Base-by-base conservation (phyloP, 2,797 vertebrate species). In the Etheostoma perlongum region DNA sequence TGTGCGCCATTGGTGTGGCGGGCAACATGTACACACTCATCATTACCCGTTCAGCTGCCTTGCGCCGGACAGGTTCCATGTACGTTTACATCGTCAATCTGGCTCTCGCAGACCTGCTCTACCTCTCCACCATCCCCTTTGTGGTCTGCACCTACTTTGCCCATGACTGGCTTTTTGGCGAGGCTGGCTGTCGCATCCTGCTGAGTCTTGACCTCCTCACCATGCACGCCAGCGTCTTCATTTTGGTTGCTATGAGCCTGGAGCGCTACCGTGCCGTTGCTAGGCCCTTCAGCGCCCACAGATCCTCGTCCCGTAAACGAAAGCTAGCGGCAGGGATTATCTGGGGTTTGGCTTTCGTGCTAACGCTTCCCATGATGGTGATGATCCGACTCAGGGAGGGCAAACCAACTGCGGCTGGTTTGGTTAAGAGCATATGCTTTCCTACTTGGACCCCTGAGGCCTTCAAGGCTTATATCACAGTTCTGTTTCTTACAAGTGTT, bases 141-240 rank as follows among this genome's bases (percentile, higher is more conserved):
- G 96, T 98, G 53, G 94, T 97, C 25, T 96, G 95, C 90, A 97
- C 96, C 46, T 97, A 97, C 86, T 95, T 97, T 0, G 90, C 94
- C 52, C 95, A 93, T 0, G 90, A 97, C 79, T 97, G 96, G 96
- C 92, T 97, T 86, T 97, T 97, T 0, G 96, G 96, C 0, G 97
- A 97, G 4, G 68, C 91, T 0, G 96, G 97, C 58, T 98, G 96
- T 78, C 95, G 94, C 59, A 54, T 97, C 79, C 89, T 97, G 36
- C 91, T 98, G 60, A 97, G 97, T 61, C 92, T 97, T 4, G 96
- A 97, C 79, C 93, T 98, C 40, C 95, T 97, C 78, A 96, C 97
- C 66, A 97, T 96, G 96, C 96, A 97, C 0, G 93, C 96, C 65
- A 97, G 96, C 52, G 95, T 97, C 84, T 97, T 97, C 72, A 91